Base-by-base conservation (phyloP, 2,113 vertebrate species). In the Phalacrocorax carbo region DNA sequence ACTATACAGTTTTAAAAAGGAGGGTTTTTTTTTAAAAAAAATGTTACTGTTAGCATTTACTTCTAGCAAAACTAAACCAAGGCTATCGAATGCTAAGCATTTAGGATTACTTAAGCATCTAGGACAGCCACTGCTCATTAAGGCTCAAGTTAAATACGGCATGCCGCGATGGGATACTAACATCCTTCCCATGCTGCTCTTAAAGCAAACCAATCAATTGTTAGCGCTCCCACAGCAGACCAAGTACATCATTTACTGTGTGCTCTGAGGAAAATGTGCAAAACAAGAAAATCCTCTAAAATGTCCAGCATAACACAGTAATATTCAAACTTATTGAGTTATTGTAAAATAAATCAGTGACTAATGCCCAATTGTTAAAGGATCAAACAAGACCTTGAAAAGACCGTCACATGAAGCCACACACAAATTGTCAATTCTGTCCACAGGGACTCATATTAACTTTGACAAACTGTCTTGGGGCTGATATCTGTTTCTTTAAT, bases 401-500 rank as follows among this genome's bases (percentile, higher is more conserved):
- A 97, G 96, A 97, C 94, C 71, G 71, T 71, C 93, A 89, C 32
- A 13, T 87, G 95, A 97, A 98, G 95, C 88, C 93, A 96, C 97
- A 89, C 93, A 97, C 89, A 95, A 97, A 98, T 89, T 98, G 98
- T 98, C 98, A 98, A 58, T 96, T 75, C 80, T 92, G 95, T 95
- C 98, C 97, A 95, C 86, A 16, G 98, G 97, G 98, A 98, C 97
- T 97, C 98, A 93, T 96, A 98, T 97, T 97, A 98, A 97, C 95
- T 96, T 94, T 98, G 98, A 98, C 97, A 98, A 98, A 98, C 97
- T 98, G 97, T 98, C 98, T 97, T 82, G 96, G 95, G 95, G 97
- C 90, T 97, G 98, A 97, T 98, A 98, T 97, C 98, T 98, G 96
- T 97, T 98, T 98, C 97, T 98, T 98, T 98, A 98, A 98, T 98